Evolutionary conservation across 2,888 invertebrate genomes (phyloP).

Genomic region (Cheiracanthium punctorium): DNA sequence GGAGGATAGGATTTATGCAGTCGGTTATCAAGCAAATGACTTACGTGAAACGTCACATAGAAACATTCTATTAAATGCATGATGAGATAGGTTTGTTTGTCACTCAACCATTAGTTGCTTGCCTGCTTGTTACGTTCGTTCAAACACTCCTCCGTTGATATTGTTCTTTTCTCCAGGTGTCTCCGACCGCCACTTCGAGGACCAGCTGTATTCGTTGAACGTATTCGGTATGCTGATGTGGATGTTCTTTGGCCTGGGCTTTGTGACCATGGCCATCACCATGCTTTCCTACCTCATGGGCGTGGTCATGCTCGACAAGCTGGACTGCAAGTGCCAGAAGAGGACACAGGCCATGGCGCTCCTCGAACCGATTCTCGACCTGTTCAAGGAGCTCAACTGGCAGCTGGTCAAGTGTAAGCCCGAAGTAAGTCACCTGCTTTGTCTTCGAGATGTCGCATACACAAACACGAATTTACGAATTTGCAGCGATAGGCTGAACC

Average conservation of each 20-base stretch:
- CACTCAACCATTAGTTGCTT: no score
- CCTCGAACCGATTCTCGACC: not conserved
- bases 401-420: conserved; percentile 29
- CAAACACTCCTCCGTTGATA: no score
- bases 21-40: no score
- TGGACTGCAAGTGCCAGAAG: conserved; percentile 28
- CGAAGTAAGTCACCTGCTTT: conserved; percentile 8
- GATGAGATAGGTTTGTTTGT: no score
- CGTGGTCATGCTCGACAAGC: not conserved
- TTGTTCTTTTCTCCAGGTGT: conserved; percentile 10
- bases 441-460: no score
- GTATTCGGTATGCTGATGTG: not conserved
- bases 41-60: no score
- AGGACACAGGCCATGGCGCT: not conserved
- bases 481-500: no score
- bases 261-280: conserved; percentile 8
- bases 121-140: no score
- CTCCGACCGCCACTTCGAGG: not conserved
- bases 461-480: no score
- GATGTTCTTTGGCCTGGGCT: conserved; percentile 29
- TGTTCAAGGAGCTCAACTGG: conserved; percentile 32
- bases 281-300: conserved; percentile 26
- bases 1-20: no score
- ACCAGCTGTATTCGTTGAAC: not conserved
- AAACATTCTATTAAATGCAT: no score